A percentile compares a stretch with the other conserved stretches of the same genome.
phyloP scores from a whole-genome alignment of 2,113 vertebrate genomes.

The Tympanuchus pallidicinctus region DNA sequence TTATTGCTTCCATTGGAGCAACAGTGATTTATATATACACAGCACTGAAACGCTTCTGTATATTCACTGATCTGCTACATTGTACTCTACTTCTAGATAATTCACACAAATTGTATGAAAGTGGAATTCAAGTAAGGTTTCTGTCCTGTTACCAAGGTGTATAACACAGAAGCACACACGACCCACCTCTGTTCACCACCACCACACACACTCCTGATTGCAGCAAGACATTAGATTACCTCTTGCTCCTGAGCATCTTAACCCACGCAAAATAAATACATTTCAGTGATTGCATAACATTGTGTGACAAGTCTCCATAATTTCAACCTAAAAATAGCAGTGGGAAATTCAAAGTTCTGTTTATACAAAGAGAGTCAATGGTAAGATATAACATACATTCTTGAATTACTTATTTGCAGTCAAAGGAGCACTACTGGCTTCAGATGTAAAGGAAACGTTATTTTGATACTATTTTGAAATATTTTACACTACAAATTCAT shows the following conservation, averaged over 20 bases:
- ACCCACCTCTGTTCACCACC: not conserved
- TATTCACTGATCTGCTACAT: not conserved
- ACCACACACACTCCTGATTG: not conserved
- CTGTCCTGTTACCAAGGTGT: not conserved
- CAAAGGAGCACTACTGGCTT: not conserved
- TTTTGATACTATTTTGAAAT: not conserved
- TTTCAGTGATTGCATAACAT: not conserved
- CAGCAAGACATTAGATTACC: not conserved
- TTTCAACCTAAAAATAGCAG: not conserved
- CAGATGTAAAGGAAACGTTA: accelerated
- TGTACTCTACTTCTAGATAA: not conserved
- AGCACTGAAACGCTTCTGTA: not conserved
- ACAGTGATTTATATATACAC: accelerated
- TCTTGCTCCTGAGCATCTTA: not conserved
- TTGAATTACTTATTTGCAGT: not conserved
- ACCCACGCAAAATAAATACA: not conserved
- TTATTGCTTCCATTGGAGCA: not conserved
- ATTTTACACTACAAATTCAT: not conserved
- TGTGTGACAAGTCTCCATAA: not conserved
- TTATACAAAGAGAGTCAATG: not conserved
- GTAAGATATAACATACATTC: not conserved
- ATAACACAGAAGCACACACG: not conserved
- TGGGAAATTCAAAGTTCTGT: not conserved
- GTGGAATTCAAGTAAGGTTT: not conserved
- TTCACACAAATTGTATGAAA: not conserved